Evolutionary conservation across 2,113 vertebrate genomes (phyloP).

Genomic region (Lagopus muta): DNA sequence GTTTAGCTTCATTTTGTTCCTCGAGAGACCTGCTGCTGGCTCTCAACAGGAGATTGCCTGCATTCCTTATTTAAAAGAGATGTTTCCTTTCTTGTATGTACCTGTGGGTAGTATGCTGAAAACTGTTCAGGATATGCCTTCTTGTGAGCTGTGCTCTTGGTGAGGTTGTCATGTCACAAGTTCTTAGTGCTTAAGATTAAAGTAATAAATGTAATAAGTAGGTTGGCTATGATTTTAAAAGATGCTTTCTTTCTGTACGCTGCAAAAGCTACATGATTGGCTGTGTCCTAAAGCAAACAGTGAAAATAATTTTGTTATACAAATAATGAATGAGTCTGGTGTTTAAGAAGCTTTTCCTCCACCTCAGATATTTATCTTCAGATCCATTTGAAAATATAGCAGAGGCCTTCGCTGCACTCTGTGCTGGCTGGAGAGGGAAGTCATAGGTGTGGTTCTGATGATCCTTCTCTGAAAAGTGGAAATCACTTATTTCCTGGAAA

Average conservation of each 20-base stretch:
- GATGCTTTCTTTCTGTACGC: background rate
- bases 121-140: background rate
- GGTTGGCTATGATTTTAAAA: background rate
- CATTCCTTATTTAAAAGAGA: background rate
- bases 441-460: background rate
- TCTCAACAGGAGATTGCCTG: background rate
- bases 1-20: background rate
- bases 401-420: background rate
- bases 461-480: background rate
- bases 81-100: background rate
- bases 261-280: background rate
- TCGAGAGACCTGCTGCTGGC: background rate
- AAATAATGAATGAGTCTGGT: background rate
- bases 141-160: background rate
- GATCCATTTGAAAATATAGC: background rate
- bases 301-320: background rate
- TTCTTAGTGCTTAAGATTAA: background rate
- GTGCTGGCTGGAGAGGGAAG: background rate
- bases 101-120: background rate
- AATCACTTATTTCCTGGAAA: background rate
- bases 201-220: background rate
- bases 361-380: background rate
- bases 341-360: background rate
- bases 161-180: background rate
- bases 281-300: background rate